phyloP scores from a whole-genome alignment of 2,888 invertebrate genomes.

The Ornithoptera priamus region DNA sequence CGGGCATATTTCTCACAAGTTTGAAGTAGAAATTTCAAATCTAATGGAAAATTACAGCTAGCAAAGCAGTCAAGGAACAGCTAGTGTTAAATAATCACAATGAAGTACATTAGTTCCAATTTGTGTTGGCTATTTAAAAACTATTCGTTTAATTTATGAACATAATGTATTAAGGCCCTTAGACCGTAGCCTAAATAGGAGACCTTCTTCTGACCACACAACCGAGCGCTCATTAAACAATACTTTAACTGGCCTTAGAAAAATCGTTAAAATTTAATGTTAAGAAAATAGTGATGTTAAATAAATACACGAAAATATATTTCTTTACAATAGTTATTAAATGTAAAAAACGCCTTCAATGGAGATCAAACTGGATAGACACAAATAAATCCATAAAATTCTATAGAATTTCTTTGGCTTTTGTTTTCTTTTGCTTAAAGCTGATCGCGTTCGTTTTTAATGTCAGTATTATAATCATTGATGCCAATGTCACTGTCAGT shows the following conservation, averaged over 20 bases:
- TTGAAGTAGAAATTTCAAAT: too few relatives aligned
- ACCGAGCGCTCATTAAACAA: neutral
- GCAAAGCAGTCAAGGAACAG: too few relatives aligned
- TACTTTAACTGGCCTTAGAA: neutral
- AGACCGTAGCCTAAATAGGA: neutral
- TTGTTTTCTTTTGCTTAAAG: neutral
- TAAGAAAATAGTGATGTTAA: too few relatives aligned
- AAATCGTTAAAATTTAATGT: neutral
- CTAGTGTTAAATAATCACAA: neutral
- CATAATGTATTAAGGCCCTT: neutral
- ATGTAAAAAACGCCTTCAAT: too few relatives aligned
- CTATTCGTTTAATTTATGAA: neutral
- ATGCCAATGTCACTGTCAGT: slow-evolving; percentile 18
- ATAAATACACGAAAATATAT: too few relatives aligned
- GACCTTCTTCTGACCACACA: slow-evolving; percentile 1
- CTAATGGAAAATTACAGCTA: too few relatives aligned
- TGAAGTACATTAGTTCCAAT: neutral
- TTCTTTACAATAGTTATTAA: too few relatives aligned
- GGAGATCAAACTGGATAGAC: too few relatives aligned
- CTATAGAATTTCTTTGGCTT: neutral
- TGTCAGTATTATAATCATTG: slow-evolving; percentile 9
- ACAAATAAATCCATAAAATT: too few relatives aligned
- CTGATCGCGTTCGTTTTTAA: slow-evolving; percentile 2
- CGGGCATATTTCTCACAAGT: too few relatives aligned
- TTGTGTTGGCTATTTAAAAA: neutral